phyloP scores from a whole-genome alignment of 2,113 vertebrate species.

The Onychostruthus taczanowskii region DNA sequence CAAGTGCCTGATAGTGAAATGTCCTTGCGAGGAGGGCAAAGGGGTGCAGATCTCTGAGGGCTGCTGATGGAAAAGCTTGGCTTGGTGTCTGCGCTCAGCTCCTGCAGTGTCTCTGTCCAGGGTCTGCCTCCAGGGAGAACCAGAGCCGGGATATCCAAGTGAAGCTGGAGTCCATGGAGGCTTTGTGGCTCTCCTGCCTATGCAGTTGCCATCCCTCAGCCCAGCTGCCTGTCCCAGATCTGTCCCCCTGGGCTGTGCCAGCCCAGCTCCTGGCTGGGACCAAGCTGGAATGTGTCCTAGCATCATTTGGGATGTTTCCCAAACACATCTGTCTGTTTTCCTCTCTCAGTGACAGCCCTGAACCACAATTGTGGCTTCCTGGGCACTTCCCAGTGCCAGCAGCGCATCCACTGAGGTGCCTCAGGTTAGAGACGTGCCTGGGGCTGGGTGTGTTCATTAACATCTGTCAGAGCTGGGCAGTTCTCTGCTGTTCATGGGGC shows the following conservation, averaged over 20 bases:
- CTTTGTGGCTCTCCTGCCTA: not conserved
- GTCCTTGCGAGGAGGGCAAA: not conserved
- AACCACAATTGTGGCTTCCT: not conserved
- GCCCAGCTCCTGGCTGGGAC: not conserved
- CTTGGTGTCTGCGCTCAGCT: not conserved
- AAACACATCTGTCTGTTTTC: not conserved
- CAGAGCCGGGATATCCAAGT: not conserved
- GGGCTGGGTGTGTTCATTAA: not conserved
- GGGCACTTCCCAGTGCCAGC: not conserved
- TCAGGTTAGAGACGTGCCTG: fast-evolving
- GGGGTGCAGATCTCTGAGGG: not conserved
- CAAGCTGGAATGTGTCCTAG: not conserved
- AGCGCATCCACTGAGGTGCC: not conserved
- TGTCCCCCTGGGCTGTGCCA: not conserved
- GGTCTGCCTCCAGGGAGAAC: not conserved
- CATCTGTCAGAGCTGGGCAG: not conserved
- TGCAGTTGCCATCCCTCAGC: not conserved
- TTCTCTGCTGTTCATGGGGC: not conserved
- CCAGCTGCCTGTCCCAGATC: not conserved
- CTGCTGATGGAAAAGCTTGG: not conserved
- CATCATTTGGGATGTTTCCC: not conserved
- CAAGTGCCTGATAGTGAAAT: not conserved
- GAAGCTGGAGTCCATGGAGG: not conserved
- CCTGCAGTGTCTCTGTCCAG: not conserved
- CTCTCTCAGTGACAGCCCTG: not conserved